phyloP scores from a whole-genome alignment of 2,797 vertebrate genomes.

The Emydoidea blandingii region DNA sequence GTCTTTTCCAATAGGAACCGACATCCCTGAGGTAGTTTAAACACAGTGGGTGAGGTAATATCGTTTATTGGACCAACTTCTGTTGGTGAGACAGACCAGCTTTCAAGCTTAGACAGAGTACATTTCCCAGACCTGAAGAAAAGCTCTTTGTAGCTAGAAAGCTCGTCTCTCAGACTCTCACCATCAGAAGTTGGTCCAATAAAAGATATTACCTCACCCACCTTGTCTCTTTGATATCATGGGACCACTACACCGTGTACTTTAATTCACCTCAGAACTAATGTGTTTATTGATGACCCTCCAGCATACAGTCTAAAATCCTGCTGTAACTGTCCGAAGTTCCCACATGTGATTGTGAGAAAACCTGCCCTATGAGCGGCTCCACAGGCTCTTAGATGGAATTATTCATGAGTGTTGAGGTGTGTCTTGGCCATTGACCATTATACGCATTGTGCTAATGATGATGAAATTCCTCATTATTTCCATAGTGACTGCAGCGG shows the following conservation, averaged over 20 bases:
- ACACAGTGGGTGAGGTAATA: too few species aligned
- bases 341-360: neutral
- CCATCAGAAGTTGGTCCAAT: neutral
- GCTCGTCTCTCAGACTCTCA: fast-evolving
- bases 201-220: neutral
- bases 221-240: neutral
- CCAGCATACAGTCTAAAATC: neutral
- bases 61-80: too few species aligned
- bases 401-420: neutral
- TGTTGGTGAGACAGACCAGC: neutral
- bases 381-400: neutral
- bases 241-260: neutral
- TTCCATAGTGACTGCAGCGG: constrained; percentile 42
- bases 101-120: neutral
- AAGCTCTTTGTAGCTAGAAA: neutral
- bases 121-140: neutral
- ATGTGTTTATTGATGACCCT: neutral
- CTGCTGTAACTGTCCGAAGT: neutral
- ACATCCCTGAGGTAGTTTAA: too few species aligned
- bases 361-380: neutral
- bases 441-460: constrained; percentile 25
- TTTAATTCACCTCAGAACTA: neutral
- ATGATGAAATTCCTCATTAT: constrained; percentile 5
- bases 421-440: constrained; percentile 15
- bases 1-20: neutral